Conservation (phyloP, 2,888 invertebrate species). For the Drosophila picticornis region DNA sequence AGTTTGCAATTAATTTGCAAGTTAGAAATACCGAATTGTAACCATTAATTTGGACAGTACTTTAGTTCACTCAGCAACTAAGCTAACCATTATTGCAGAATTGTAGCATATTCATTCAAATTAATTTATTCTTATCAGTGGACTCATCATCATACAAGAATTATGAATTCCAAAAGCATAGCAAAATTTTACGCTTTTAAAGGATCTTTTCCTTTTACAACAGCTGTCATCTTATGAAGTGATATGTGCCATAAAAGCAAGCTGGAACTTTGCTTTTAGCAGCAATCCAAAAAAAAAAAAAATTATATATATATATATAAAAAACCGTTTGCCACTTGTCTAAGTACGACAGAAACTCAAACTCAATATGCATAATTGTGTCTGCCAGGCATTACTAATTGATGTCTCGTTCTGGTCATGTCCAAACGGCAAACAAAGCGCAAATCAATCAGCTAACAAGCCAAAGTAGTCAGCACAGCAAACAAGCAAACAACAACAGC, state of each 20-base stretch:
- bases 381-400: slow-evolving; percentile 78
- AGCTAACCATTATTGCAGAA: neutral
- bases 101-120: neutral
- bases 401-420: slow-evolving; percentile 74
- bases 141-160: neutral
- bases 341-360: slow-evolving; percentile 21
- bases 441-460: slow-evolving; percentile 79
- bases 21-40: slow-evolving; percentile 1
- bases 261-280: slow-evolving; percentile 31
- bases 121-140: slow-evolving; percentile 14
- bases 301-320: neutral
- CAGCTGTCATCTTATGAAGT: slow-evolving; percentile 50
- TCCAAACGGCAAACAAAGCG: slow-evolving; percentile 75
- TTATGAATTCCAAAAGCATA: slow-evolving; percentile 44
- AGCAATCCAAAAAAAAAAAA: slow-evolving; percentile 18
- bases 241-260: slow-evolving; percentile 43
- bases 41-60: neutral
- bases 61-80: neutral
- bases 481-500: slow-evolving; percentile 23
- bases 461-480: slow-evolving; percentile 41
- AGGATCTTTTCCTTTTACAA: slow-evolving; percentile 22
- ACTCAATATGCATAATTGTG: slow-evolving; percentile 76
- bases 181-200: slow-evolving; percentile 38
- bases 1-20: slow-evolving; percentile 2
- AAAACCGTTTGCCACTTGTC: slow-evolving; percentile 11